Base-by-base conservation (phyloP, 1,140 invertebrate species). In the Ooceraea biroi region DNA sequence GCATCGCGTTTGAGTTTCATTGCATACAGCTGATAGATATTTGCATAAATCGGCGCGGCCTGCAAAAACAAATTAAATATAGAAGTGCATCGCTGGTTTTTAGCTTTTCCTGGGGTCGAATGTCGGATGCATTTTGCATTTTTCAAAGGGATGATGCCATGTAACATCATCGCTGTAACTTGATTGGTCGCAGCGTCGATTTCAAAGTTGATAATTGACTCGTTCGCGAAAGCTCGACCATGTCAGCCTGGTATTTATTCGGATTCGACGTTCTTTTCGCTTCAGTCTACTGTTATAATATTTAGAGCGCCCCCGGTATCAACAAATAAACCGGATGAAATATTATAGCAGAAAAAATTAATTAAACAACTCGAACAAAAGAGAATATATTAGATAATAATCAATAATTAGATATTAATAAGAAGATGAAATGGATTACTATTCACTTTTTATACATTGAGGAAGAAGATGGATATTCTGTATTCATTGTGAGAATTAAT, bases 151-250 rank as follows among this genome's bases (percentile, higher is more conserved):
- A 71, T 57, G 76, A 80, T 80, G 76, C 50, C 76, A 55, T 80
- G 76, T 80, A 80, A 71, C 76, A 69, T 80, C 76, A 57, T 50
- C 41, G 17, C 25, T 69, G 65, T 80, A 80, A 80, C 52, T 69
- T 80, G 76, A 80, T 80, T 80, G 76, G 76, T 71, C 36, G 76
- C n/a, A 80, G 76, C 76, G 76, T 80, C 76, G 65, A 80, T 80
- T 80, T 80, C 76, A 80, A 58, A 80, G 76, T 80, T 80, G 76
- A 80, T 80, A 80, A 80, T 80, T 80, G 76, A 80, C 76, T 80
- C 76, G 76, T 65, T 80, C 41, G 76, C 65, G 22, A 57, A 46
- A 80, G 52, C 65, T 58, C 50, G 66, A 4, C 50, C 52, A n/a
- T n/a, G n/a, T 65, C 50, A 57, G 44, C 11, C 22, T 14, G 22